Base-by-base conservation (phyloP, 2,113 vertebrate species). In the Lophura nycthemera region DNA sequence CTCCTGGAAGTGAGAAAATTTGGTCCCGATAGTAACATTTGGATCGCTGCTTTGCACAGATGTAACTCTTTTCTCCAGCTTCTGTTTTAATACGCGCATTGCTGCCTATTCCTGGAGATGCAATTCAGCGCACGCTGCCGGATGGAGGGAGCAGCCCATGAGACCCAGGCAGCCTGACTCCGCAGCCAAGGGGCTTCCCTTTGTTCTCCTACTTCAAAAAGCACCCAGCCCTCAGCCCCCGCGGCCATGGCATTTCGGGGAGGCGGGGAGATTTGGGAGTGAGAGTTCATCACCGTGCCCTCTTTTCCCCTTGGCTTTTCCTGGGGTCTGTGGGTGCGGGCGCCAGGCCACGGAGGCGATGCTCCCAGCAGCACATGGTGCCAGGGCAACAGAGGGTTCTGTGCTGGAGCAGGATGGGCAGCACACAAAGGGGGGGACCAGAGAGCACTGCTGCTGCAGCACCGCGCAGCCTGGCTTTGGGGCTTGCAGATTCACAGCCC, bases 1-100 rank as follows among this genome's bases (percentile, higher is more conserved):
- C 91, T 91, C 52, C 96, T 88, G 89, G 69, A 95, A 94, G 94
- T 92, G 95, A 94, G 93, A 95, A 97, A 95, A 92, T 95, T 94
- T 92, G 94, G 90, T 95, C 89, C 96, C 34, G 76, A 88, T 95
- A 95, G 91, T 94, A 96, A 92, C 93, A 86, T 92, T 95, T 92
- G 93, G 91, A 93, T 90, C 24, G 30, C 89, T 92, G 82, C 93
- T 92, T 50, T 65, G 93, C 93, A 95, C 93, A 95, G 95, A 95
- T 90, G 94, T 63, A 96, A 60, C 86, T 95, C 80, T 76, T 81
- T 86, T 91, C 90, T 93, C 91, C 91, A 94, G 91, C 79, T 92
- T 93, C 89, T 97, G 91, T 83, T 92, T 93, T 86, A 95, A 95
- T 83, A 92, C 24, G 3, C 13, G 9, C 45, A 3, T 77, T 47